Evolutionary conservation across 2,888 invertebrate genomes (phyloP), one percentile per base, ranked within the genome.

Genomic region (Oxyscelio sp.): DNA sequence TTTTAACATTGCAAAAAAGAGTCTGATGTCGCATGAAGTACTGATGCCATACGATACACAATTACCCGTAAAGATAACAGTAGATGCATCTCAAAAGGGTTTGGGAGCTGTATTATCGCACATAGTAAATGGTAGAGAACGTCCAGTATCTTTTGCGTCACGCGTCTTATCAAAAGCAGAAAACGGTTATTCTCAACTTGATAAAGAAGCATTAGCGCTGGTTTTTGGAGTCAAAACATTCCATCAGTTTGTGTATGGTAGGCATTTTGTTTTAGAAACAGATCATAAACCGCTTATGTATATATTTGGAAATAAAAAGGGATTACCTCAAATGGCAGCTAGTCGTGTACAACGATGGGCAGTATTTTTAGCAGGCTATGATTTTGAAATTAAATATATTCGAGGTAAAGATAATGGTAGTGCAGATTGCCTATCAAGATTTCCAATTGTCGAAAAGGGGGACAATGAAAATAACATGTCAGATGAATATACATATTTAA

Each of bases 71-170:
- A 85, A 83, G 27, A 45, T 85, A 24, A 68, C 75, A 1, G 56
- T 75, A 8, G 87, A 87, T 56, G 86, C 87, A 19, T 85, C 81
- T 1, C 75, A 48, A 6, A 85, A 87, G 45, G 92, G 90, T 5
- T 77, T 91, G 50, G 92, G 91, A 3, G 90, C 87, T 3, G 89
- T 91, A 15, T 50, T 92, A 19, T 58, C 85, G 9, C 91, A 91
- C 66, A 50, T 85, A 27, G 78, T 90, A 0, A 87, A 90, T 78
- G 91, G 89, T 8, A 54, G 61, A 0, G 90, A 90, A 38, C 88
- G 85, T 63, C 89, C 91, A 9, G 88, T 91, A 21, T 52, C 79
- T 31, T 92, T 90, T 85, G 90, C 88, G 11, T 92, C 91, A 0
- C 66, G 90, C 74, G 86, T 90, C 0, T 74, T 92, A 22, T 86